phyloP scores from a whole-genome alignment of 1,140 invertebrate genomes.

The Archivesica marissinica region DNA sequence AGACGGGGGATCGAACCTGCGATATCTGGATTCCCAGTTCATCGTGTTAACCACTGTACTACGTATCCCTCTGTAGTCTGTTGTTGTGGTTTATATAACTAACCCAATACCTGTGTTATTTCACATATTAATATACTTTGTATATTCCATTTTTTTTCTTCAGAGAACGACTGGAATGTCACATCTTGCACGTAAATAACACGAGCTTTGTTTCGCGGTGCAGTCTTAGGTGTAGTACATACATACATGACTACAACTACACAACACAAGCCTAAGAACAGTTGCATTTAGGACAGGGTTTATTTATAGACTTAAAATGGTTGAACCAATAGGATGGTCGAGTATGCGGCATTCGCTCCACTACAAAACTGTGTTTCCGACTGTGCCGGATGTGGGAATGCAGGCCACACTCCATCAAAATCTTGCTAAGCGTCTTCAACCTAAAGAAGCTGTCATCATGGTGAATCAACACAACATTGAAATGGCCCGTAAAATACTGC shows the following conservation, averaged over 20 bases:
- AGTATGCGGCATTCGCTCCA: conserved; percentile 45
- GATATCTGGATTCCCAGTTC: too few relatives aligned
- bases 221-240: not conserved
- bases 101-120: too few relatives aligned
- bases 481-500: conserved; percentile 52
- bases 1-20: too few relatives aligned
- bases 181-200: not conserved
- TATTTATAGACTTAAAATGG: conserved; percentile 26
- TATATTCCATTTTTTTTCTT: not conserved
- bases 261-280: not conserved
- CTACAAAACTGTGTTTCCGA: conserved; percentile 55
- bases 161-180: not conserved
- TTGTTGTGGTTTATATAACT: too few relatives aligned
- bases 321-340: conserved; percentile 56
- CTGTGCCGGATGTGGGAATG: conserved; percentile 42
- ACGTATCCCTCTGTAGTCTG: too few relatives aligned
- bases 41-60: too few relatives aligned
- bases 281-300: not conserved
- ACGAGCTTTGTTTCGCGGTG: not conserved
- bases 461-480: conserved; percentile 50
- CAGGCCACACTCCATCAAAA: conserved; percentile 41
- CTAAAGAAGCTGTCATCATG: conserved; percentile 29
- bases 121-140: too few relatives aligned
- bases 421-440: conserved; percentile 35
- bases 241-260: not conserved